Conservation (phyloP, 2,797 vertebrate species). For the Chelon labrosus region DNA sequence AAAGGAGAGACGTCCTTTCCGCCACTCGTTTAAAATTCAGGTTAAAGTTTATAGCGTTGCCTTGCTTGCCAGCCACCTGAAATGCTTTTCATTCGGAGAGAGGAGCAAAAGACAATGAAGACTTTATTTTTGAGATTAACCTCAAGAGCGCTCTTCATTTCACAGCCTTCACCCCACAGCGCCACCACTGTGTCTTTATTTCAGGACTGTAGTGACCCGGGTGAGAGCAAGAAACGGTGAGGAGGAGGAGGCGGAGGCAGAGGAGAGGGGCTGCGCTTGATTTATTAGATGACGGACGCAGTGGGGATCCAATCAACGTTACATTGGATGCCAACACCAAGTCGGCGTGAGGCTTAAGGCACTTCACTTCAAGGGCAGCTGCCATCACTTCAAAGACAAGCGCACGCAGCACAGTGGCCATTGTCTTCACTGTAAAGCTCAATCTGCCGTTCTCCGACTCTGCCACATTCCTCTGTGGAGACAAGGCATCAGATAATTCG, state of each 20-base stretch:
- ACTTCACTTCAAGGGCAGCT: conserved; percentile 68
- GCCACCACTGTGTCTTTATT: conserved; percentile 50
- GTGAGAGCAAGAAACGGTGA: conserved; percentile 37
- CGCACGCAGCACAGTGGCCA: conserved; percentile 29
- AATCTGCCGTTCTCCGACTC: background rate
- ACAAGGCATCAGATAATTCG: no score
- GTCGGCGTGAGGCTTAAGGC: conserved; percentile 48
- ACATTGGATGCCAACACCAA: conserved; percentile 68
- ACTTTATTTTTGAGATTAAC: conserved; percentile 51
- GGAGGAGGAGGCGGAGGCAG: background rate
- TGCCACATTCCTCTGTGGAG: no score
- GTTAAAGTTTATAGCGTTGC: conserved; percentile 70
- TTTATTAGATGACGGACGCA: conserved; percentile 75
- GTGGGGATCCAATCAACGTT: conserved; percentile 77
- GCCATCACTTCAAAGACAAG: conserved; percentile 62
- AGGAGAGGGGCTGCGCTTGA: conserved; percentile 51
- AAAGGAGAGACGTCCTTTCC: conserved; percentile 65
- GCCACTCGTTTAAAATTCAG: conserved; percentile 62
- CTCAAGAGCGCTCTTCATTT: conserved; percentile 43
- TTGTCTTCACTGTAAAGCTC: conserved; percentile 40
- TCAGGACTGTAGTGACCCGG: conserved; percentile 29
- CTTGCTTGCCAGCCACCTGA: conserved; percentile 26
- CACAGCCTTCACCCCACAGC: conserved; percentile 22
- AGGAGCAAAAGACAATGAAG: conserved; percentile 29
- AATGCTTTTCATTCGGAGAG: conserved; percentile 22